Evolutionary conservation across 2,888 invertebrate genomes (phyloP).

Genomic region (Andrena hattorfiana): DNA sequence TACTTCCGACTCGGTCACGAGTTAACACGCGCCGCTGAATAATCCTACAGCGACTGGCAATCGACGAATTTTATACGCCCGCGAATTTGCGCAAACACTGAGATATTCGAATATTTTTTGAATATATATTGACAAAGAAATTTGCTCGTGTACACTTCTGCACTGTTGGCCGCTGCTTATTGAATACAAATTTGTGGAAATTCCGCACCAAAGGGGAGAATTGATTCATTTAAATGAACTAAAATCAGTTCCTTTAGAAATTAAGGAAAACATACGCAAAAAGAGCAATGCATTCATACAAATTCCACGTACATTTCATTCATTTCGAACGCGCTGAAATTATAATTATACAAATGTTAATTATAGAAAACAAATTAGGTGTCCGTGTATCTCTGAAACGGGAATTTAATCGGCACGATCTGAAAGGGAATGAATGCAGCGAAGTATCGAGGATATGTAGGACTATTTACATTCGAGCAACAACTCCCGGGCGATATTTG

Average conservation of each 20-base stretch:
- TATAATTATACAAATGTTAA: neutral
- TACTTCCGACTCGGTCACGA: constrained; percentile 27
- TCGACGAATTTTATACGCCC: neutral
- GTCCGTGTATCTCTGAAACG: neutral
- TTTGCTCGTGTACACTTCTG: too few species aligned
- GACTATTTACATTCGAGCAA: neutral
- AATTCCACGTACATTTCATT: neutral
- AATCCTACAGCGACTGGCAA: neutral
- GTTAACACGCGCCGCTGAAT: constrained; percentile 19
- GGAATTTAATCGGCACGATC: neutral
- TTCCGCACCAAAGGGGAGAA: too few species aligned
- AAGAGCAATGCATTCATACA: neutral
- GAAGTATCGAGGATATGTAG: neutral
- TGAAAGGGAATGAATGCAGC: neutral
- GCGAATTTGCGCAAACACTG: neutral
- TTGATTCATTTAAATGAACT: too few species aligned
- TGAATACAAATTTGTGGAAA: too few species aligned
- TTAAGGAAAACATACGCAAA: neutral
- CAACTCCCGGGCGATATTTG: neutral
- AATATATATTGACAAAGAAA: too few species aligned
- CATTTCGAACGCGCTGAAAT: neutral
- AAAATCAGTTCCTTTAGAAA: neutral
- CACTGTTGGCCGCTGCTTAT: too few species aligned
- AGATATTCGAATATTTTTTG: neutral
- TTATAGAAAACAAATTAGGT: neutral